Percentiles rank a stretch among this genome's conserved stretches.
These are phyloP conservation scores for Hemitrygon akajei DNA, from an alignment of 2,797 vertebrate genomes.

Conservation along the genomic window DNA sequence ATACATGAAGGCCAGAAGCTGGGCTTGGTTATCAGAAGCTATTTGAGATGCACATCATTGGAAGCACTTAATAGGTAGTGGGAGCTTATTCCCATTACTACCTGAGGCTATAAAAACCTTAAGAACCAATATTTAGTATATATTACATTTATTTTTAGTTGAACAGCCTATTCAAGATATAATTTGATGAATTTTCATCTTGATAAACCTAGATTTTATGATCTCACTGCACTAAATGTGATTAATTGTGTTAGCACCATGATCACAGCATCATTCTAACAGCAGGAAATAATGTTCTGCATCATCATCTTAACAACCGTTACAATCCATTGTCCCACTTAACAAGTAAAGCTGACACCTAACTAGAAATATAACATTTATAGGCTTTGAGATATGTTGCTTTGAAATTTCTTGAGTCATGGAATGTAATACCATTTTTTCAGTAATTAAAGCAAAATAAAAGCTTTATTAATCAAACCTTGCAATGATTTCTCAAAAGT, in stretches of 20 bases:
- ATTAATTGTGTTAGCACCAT: not conserved
- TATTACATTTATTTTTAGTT: not conserved
- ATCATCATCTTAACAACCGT: not conserved
- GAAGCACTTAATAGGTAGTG: too few relatives aligned
- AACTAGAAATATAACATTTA: not conserved
- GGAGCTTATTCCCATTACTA: too few relatives aligned
- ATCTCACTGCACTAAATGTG: not conserved
- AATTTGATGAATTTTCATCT: not conserved
- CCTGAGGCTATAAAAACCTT: too few relatives aligned
- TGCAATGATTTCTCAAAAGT: not conserved
- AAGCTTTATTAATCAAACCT: not conserved
- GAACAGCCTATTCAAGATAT: constrained; percentile 20
- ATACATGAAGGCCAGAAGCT: too few relatives aligned
- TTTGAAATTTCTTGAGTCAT: not conserved
- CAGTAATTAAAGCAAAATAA: not conserved
- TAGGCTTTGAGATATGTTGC: not conserved
- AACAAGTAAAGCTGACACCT: not conserved
- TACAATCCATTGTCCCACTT: not conserved
- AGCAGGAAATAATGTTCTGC: not conserved
- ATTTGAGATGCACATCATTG: too few relatives aligned
- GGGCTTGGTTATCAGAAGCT: too few relatives aligned
- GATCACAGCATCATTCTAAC: not conserved
- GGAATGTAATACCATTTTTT: not conserved
- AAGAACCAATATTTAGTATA: not conserved
- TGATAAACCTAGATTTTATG: not conserved